Percentiles rank a stretch among this genome's conserved stretches.
Evolutionary conservation across 2,888 invertebrate species (phyloP).

Genomic region (Drosophila anomelani): DNA sequence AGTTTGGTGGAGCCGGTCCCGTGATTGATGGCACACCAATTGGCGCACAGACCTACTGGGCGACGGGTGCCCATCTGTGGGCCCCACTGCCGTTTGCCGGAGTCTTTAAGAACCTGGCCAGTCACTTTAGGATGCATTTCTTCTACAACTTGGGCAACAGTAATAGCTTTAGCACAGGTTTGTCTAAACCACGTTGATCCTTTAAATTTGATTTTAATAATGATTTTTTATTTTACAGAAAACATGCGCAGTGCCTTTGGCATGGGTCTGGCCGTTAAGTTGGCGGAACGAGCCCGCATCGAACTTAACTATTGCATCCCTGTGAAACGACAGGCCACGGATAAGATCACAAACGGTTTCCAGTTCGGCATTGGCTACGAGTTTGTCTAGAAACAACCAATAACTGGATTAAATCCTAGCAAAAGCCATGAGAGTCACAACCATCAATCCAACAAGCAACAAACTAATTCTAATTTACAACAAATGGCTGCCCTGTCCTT

Average conservation of each 20-base stretch:
- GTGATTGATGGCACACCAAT: slow-evolving; percentile 90
- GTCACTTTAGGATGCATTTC: slow-evolving; percentile 94
- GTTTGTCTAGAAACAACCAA: slow-evolving; percentile 86
- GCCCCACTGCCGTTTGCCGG: slow-evolving; percentile 95
- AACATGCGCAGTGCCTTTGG: slow-evolving; percentile 91
- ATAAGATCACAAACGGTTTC: slow-evolving; percentile 89
- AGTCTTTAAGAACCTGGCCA: slow-evolving; percentile 91
- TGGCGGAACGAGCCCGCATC: slow-evolving; percentile 94
- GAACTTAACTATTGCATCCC: slow-evolving; percentile 98
- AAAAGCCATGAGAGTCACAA: slow-evolving; percentile 56
- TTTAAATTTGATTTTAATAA: background rate
- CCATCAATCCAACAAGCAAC: slow-evolving; percentile 1
- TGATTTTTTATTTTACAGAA: slow-evolving; percentile 68
- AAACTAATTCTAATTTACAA: slow-evolving; percentile 13
- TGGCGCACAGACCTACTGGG: slow-evolving; percentile 94
- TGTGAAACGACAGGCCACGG: slow-evolving; percentile 87
- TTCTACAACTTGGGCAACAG: slow-evolving; percentile 96
- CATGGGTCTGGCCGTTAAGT: slow-evolving; percentile 92
- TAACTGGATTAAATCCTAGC: slow-evolving; percentile 40
- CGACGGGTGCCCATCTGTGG: slow-evolving; percentile 93
- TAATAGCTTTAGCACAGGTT: slow-evolving; percentile 84
- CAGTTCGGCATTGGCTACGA: slow-evolving; percentile 94
- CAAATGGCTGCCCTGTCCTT: slow-evolving; percentile 29
- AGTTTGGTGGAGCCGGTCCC: slow-evolving; percentile 94
- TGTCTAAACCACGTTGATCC: background rate